Conservation (phyloP, 2,113 vertebrate genomes). For the Poicephalus meyeri region DNA sequence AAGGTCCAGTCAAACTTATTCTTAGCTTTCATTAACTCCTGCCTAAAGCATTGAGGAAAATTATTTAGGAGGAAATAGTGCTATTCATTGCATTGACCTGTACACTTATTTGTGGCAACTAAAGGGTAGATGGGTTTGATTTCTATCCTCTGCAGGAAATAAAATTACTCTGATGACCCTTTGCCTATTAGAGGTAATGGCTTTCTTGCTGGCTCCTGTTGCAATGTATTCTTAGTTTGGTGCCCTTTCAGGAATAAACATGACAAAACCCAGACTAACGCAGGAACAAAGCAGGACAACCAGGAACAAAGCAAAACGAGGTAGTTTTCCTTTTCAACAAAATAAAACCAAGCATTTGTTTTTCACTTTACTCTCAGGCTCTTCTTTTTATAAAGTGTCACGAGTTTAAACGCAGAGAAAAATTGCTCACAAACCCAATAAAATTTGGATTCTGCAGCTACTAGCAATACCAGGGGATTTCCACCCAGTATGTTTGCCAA, state of each 20-base stretch:
- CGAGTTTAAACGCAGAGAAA: constrained; percentile 71
- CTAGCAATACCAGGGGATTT: constrained; percentile 80
- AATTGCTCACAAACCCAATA: constrained; percentile 78
- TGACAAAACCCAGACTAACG: constrained; percentile 31
- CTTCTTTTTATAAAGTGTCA: constrained; percentile 66
- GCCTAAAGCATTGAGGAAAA: neutral
- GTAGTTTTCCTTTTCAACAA: neutral
- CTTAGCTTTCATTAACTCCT: neutral
- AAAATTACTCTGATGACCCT: neutral
- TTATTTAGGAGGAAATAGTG: neutral
- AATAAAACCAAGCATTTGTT: constrained; percentile 22
- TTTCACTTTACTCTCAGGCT: constrained; percentile 42
- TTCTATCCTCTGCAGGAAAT: neutral
- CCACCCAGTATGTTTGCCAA: constrained; percentile 82
- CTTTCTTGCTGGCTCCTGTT: neutral
- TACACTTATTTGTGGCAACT: neutral
- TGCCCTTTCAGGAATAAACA: neutral
- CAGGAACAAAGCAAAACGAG: neutral
- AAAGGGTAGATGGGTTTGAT: neutral
- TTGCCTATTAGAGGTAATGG: neutral
- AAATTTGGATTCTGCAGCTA: constrained; percentile 75
- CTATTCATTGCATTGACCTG: neutral
- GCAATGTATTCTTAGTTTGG: neutral
- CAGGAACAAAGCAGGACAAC: neutral
- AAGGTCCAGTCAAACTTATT: neutral